phyloP scores from a whole-genome alignment of 2,797 vertebrate genomes.

The Xiphorhynchus erythropygius region DNA sequence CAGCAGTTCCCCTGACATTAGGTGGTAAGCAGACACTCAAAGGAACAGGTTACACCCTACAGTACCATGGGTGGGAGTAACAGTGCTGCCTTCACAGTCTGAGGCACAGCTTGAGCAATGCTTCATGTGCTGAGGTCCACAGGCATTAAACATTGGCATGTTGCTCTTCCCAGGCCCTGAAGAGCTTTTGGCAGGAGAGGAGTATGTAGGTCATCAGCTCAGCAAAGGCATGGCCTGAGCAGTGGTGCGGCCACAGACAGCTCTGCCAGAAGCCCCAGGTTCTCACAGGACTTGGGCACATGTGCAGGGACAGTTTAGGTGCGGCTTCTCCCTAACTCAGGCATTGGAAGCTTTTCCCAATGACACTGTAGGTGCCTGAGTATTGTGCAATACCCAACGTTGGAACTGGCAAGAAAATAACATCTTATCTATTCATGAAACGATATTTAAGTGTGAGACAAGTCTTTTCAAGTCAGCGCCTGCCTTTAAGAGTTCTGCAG shows the following conservation, averaged over 20 bases:
- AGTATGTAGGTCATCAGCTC: not conserved
- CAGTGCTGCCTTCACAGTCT: not conserved
- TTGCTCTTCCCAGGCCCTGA: not conserved
- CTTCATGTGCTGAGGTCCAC: not conserved
- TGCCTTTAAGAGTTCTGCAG: not conserved
- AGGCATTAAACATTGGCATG: accelerated
- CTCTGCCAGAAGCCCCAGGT: not conserved
- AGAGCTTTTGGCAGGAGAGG: not conserved
- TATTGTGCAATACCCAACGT: not conserved
- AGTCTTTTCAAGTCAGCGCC: not conserved
- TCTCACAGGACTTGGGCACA: not conserved
- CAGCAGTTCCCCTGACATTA: not conserved
- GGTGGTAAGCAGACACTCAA: not conserved
- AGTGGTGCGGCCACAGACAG: accelerated
- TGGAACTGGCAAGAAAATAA: not conserved
- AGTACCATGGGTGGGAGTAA: not conserved
- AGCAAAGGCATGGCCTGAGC: accelerated
- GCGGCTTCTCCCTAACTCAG: not conserved
- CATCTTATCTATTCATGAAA: not conserved
- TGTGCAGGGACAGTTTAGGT: accelerated
- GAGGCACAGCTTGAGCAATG: not conserved
- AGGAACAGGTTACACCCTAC: not conserved
- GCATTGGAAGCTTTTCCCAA: not conserved
- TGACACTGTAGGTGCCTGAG: not conserved
- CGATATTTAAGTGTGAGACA: not conserved